A percentile compares a stretch with the other conserved stretches of the same genome.
Evolutionary conservation across 2,797 vertebrate species (phyloP).

Genomic region (Eidolon dupreanum): DNA sequence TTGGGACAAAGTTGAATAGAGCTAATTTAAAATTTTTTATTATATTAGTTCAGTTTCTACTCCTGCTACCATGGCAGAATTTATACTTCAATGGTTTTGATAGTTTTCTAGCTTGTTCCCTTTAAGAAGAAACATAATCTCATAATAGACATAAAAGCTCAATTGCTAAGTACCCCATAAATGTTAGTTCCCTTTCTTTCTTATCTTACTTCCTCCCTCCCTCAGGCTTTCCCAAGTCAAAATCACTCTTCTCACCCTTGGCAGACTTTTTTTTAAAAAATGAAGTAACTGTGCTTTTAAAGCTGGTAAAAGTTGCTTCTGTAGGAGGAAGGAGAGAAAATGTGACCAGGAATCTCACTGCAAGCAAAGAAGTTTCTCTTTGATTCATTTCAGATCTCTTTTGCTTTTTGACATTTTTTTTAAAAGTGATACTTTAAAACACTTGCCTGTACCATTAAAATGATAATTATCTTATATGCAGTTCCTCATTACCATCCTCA

Average conservation of each 20-base stretch:
- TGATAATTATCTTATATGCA: not conserved
- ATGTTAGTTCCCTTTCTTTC: not conserved
- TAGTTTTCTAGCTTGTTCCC: not conserved
- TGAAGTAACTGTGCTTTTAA: not conserved
- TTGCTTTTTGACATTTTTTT: not conserved
- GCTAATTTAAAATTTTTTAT: no score
- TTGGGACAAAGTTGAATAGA: not conserved
- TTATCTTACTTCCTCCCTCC: not conserved
- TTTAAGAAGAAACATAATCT: conserved; percentile 25
- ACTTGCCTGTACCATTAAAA: not conserved
- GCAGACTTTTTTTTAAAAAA: not conserved
- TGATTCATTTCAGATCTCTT: not conserved
- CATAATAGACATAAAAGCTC: conserved; percentile 1
- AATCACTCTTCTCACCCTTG: not conserved
- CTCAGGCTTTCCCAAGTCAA: not conserved
- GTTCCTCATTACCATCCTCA: not conserved
- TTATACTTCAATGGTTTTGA: not conserved
- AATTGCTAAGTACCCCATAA: not conserved
- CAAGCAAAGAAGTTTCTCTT: not conserved
- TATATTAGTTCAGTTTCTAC: not conserved
- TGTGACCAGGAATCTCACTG: not conserved
- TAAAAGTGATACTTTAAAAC: not conserved
- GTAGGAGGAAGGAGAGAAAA: not conserved
- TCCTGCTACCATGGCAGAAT: not conserved
- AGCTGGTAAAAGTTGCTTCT: not conserved